Base-by-base conservation (phyloP, 1,140 invertebrate species). In the Camponotus pennsylvanicus region DNA sequence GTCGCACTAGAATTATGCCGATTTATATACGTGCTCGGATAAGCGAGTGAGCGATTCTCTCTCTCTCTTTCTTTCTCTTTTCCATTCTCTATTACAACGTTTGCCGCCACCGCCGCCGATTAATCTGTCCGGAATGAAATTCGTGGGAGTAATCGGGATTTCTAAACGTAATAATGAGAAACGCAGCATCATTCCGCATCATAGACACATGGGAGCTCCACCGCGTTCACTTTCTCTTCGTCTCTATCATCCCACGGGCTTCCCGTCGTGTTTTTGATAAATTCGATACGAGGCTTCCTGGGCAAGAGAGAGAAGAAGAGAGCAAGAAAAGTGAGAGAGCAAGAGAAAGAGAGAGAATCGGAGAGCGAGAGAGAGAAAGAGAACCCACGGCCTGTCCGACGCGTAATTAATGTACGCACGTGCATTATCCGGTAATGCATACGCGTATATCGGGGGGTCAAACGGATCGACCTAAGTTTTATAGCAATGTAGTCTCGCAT, bases 261-360 rank as follows among this genome's bases (percentile, higher is more conserved):
- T 92, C 91, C 92, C 91, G 92, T 92, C 77, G 71, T 83, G 89
- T 90, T 92, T 92, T 90, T 92, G 92, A 92, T 92, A 92, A 92
- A 92, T 90, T 89, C 86, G 90, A 92, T 92, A 92, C 85, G 90
- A 88, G 70, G 85, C 90, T 92, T 92, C 92, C 92, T 90, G 91
- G 66, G 82, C 66, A 55, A 11, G 42, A 9, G 9, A 45, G 37
- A 40, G 37, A 40, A 6, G 6, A 1, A 42, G 40, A 42, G 40
- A 7, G 40, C 3, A 8, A 7, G 40, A 42, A 27, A 27, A 27
- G 27, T 27, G 11, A 13, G 9, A 13, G 45, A 45, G 45, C 11
- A 2, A 3, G 11, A 13, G 15, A 18, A 64, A 59, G 42, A 37
- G 32, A 59, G 59, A 37, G 32, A 34, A 13, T 61, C 9, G 9